Base-by-base conservation (phyloP, 2,888 invertebrate species). In the Caenorhabditis wallacei region DNA sequence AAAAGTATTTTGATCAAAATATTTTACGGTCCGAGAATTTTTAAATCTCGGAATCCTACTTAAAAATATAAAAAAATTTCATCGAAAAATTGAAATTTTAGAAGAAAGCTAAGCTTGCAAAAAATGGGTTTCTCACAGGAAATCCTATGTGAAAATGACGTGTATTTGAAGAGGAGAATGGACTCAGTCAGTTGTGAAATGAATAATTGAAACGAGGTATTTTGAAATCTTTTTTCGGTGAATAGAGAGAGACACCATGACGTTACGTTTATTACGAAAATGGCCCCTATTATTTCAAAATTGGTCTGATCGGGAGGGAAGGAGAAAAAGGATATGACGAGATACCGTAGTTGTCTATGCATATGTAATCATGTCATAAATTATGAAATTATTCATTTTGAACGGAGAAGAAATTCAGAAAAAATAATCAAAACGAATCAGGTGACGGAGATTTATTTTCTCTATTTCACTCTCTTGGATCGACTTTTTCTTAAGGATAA, bases 141-240 rank as follows among this genome's bases (percentile, higher is more conserved):
- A 64, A 64, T 64, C 64, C 48, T 30, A 35, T 35, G n/a, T n/a
- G n/a, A 64, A 51, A 64, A 51, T 64, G 64, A 64, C 64, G 64
- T 64, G 64, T n/a, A 37, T 35, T 22, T 8, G n/a, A n/a, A n/a
- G 35, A 5, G 40, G 40, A 2, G 7, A 4, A 40, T 26, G 59
- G 59, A 59, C 59, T 37, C 59, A 35, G 57, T 48, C 11, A 64
- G 64, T 64, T 64, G 51, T 64, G 64, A 64, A 64, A 51, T 64
- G 64, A 64, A 64, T 51, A 64, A 64, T 64, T 51, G 51, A 51
- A 51, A 37, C 18, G 22, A 24, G 51, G 64, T 64, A 35, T 64
- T 64, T 64, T 48, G 64, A 48, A 64, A 48, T 64, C 48, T 11
- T 40, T 40, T 10, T 40, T 10, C 35, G 35, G 35, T n/a, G n/a